A percentile compares a stretch with the other conserved stretches of the same genome.
These are phyloP conservation scores for Amazonetta brasiliensis DNA, from an alignment of 2,797 vertebrate species.

Conservation along the genomic window DNA sequence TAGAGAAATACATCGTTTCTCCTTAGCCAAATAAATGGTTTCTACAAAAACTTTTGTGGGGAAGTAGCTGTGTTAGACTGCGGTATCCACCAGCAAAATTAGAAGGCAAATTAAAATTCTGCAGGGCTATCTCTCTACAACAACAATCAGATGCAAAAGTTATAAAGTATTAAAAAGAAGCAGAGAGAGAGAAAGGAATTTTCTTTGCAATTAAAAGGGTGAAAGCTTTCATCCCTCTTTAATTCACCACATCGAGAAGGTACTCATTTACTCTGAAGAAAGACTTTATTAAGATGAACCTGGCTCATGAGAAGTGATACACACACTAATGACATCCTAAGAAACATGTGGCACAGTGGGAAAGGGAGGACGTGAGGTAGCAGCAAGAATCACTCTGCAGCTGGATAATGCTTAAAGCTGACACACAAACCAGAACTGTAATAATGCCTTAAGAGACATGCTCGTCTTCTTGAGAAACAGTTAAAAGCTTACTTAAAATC, in stretches of 20 bases:
- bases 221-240: constrained; percentile 26
- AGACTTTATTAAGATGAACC: constrained; percentile 38
- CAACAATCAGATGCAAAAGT: constrained; percentile 20
- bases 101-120: neutral
- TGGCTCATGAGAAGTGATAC: constrained; percentile 58
- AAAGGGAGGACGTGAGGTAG: constrained; percentile 49
- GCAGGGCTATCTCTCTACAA: constrained; percentile 23
- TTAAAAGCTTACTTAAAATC: constrained; percentile 95
- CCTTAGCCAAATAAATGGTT: neutral
- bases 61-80: neutral
- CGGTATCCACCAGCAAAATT: neutral
- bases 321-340: constrained; percentile 64
- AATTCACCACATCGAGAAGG: constrained; percentile 22
- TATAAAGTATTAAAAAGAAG: constrained; percentile 31
- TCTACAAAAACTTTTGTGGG: neutral
- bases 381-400: constrained; percentile 52
- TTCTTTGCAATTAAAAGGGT: constrained; percentile 6
- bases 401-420: constrained; percentile 63
- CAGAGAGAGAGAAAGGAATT: constrained; percentile 48
- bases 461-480: constrained; percentile 74
- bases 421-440: constrained; percentile 65
- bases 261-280: constrained; percentile 20
- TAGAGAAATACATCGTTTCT: neutral
- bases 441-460: constrained; percentile 72
- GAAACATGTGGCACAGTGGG: constrained; percentile 63